Evolutionary conservation across 2,113 vertebrate species (phyloP).

Genomic region (Hyperopisus bebe): DNA sequence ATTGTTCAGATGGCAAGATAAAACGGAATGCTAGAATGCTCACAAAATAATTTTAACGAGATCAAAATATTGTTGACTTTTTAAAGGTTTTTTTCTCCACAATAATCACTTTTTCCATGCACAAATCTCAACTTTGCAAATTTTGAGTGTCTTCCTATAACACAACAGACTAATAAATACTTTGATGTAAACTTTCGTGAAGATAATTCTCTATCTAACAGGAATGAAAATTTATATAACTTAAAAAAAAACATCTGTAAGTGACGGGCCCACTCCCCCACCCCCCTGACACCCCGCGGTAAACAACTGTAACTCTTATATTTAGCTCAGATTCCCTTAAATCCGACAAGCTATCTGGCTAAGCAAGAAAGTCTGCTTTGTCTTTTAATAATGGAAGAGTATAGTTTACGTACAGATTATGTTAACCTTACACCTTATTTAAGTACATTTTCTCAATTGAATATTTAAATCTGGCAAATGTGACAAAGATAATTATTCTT

Average conservation of each 20-base stretch:
- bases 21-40: slow-evolving; percentile 55
- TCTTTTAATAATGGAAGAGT: no score
- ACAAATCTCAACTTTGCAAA: slow-evolving; percentile 42
- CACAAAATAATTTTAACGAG: background rate
- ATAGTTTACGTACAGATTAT: no score
- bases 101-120: slow-evolving; percentile 55
- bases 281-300: background rate
- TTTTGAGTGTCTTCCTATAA: background rate
- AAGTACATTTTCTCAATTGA: background rate
- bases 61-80: background rate
- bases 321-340: no score
- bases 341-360: no score
- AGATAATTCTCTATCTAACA: background rate
- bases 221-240: background rate
- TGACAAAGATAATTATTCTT: background rate
- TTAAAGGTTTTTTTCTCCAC: background rate
- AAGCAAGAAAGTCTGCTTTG: no score
- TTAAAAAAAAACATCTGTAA: background rate
- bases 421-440: background rate
- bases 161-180: background rate
- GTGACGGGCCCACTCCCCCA: background rate
- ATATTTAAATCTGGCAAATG: background rate
- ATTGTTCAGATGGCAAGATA: slow-evolving; percentile 76
- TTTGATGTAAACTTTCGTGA: background rate
- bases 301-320: background rate